These are phyloP conservation scores for Lycaena phlaeas DNA, from an alignment of 2,888 invertebrate genomes.

Conservation along the genomic window DNA sequence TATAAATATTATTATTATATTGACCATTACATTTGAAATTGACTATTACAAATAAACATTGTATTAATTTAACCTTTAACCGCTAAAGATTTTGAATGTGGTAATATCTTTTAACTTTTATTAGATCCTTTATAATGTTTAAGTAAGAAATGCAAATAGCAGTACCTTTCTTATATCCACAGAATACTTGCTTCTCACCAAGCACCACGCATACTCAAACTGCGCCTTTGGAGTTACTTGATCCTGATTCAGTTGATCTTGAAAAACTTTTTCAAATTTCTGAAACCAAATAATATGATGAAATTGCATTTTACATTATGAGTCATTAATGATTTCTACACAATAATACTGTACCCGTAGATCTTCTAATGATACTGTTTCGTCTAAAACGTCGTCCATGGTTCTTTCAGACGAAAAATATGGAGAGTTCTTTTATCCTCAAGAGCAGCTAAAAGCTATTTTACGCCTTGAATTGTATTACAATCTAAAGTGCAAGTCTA, in stretches of 20 bases:
- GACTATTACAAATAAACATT: too few species aligned
- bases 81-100: too few species aligned
- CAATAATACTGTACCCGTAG: slow-evolving; percentile 82
- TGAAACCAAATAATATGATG: slow-evolving; percentile 53
- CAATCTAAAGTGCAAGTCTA: too few species aligned
- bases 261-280: slow-evolving; percentile 93
- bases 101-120: too few species aligned
- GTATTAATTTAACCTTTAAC: too few species aligned
- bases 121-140: too few species aligned
- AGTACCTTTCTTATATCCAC: slow-evolving; percentile 89
- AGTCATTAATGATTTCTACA: slow-evolving; percentile 24
- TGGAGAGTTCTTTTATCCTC: background rate
- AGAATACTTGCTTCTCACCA: slow-evolving; percentile 89
- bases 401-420: background rate
- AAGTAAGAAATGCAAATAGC: too few species aligned
- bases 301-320: slow-evolving; percentile 19
- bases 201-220: slow-evolving; percentile 97
- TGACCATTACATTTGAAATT: too few species aligned
- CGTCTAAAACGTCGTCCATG: slow-evolving; percentile 88
- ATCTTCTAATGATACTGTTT: slow-evolving; percentile 86
- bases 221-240: slow-evolving; percentile 86
- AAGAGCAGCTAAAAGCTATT: slow-evolving; percentile 22
- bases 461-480: slow-evolving; percentile 13
- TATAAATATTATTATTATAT: too few species aligned
- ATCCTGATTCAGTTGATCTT: slow-evolving; percentile 82